Evolutionary conservation across 2,113 vertebrate genomes (phyloP).

Genomic region (Ornithorhynchus anatinus): DNA sequence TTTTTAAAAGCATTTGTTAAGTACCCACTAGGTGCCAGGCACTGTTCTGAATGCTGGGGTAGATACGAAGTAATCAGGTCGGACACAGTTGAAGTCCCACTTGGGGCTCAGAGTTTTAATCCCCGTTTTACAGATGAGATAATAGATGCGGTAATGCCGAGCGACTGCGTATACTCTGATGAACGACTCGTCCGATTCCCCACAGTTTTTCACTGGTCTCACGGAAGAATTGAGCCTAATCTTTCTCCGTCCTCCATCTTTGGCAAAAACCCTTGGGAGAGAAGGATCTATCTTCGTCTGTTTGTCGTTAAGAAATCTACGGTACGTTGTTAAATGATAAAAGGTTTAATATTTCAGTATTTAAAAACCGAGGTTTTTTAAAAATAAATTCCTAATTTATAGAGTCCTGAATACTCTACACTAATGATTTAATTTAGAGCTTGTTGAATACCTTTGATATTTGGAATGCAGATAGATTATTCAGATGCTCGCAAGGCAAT

Average conservation of each 20-base stretch:
- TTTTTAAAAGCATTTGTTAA: no score
- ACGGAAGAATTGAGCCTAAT: constrained; percentile 35
- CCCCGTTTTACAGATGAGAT: no score
- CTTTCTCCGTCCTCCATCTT: constrained; percentile 29
- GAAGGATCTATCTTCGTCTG: constrained; percentile 35
- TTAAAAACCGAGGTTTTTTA: constrained; percentile 19
- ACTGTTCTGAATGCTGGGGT: no score
- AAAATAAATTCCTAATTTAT: constrained; percentile 31
- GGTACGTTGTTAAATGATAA: constrained; percentile 39
- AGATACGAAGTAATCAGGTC: no score
- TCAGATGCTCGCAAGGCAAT: constrained; percentile 14
- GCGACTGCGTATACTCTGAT: constrained; percentile 48
- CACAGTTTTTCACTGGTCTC: constrained; percentile 38
- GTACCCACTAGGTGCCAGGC: no score
- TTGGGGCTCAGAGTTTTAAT: no score
- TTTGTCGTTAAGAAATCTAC: constrained; percentile 40
- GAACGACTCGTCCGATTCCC: constrained; percentile 41
- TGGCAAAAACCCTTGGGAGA: constrained; percentile 21
- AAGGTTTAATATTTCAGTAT: constrained; percentile 40
- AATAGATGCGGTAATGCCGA: constrained; percentile 19
- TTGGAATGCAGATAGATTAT: constrained; percentile 34
- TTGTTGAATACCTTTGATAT: background rate
- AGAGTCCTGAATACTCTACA: constrained; percentile 6
- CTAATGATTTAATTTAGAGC: constrained; percentile 43
- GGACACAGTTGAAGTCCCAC: no score